Conservation (phyloP, 2,888 invertebrate genomes). For the Eilema sororculum region DNA sequence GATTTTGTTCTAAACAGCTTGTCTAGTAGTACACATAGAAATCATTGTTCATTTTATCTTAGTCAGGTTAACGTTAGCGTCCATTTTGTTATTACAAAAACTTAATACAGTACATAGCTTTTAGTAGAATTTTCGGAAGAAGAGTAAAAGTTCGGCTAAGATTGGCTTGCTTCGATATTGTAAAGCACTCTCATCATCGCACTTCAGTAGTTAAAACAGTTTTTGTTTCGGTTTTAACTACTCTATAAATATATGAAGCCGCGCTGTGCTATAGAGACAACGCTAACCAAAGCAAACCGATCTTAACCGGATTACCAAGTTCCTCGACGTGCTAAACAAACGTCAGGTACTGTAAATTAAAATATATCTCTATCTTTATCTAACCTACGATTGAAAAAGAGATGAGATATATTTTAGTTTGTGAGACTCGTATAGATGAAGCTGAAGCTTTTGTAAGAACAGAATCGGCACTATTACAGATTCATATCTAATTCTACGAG, state of each 20-base stretch:
- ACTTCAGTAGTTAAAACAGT: background rate
- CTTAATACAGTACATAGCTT: background rate
- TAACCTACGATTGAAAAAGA: background rate
- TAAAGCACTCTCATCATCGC: background rate
- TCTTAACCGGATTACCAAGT: background rate
- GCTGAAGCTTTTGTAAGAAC: background rate
- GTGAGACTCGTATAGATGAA: background rate
- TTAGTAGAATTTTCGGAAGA: background rate
- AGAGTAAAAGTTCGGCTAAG: too few relatives aligned
- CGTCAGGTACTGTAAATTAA: background rate
- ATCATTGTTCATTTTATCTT: background rate
- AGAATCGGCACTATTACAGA: background rate
- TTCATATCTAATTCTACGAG: too few relatives aligned
- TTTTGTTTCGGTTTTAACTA: too few relatives aligned
- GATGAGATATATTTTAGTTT: background rate
- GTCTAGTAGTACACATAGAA: background rate
- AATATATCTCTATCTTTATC: background rate
- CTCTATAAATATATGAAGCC: too few relatives aligned
- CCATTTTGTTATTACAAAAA: background rate
- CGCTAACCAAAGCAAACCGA: too few relatives aligned
- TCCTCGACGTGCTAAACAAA: background rate
- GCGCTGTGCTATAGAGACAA: too few relatives aligned
- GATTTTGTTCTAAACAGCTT: slow-evolving; percentile 4
- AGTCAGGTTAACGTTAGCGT: slow-evolving; percentile 1
- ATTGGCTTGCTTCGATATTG: too few relatives aligned